Percentiles rank a stretch among this genome's conserved stretches.
Conservation (phyloP, 2,888 invertebrate genomes). For the Quadroppia sp. region DNA sequence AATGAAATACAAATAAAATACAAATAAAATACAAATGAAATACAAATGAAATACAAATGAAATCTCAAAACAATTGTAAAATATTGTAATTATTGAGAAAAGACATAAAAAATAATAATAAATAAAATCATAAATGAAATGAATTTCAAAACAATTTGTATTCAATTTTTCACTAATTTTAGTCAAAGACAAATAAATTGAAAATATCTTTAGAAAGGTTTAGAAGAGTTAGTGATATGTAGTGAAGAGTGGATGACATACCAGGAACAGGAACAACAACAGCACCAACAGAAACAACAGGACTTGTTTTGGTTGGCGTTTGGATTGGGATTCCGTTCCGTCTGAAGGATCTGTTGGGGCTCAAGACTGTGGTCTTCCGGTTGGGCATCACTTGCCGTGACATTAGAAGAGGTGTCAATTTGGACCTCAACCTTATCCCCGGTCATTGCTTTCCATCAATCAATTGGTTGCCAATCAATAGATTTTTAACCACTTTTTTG, state of each 20-base stretch:
- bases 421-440: constrained; percentile 43
- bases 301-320: constrained; percentile 54
- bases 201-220: too few relatives aligned
- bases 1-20: too few relatives aligned
- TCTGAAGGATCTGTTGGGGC: not conserved
- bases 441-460: constrained; percentile 35
- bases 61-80: too few relatives aligned
- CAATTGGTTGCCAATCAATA: not conserved
- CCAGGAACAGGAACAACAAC: constrained; percentile 69
- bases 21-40: too few relatives aligned
- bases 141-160: too few relatives aligned
- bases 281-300: constrained; percentile 66
- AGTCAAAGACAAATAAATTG: too few relatives aligned
- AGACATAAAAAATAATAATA: too few relatives aligned
- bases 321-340: constrained; percentile 1
- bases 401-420: constrained; percentile 38
- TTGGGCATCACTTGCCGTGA: constrained; percentile 38
- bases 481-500: constrained; percentile 4
- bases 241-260: constrained; percentile 55
- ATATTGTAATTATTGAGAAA: too few relatives aligned
- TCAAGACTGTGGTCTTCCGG: constrained; percentile 31
- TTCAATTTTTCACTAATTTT: too few relatives aligned
- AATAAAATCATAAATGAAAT: too few relatives aligned
- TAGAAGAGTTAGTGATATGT: too few relatives aligned
- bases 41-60: too few relatives aligned